Evolutionary conservation across 2,888 invertebrate species (phyloP).

Genomic region (Brassicogethes aeneus): DNA sequence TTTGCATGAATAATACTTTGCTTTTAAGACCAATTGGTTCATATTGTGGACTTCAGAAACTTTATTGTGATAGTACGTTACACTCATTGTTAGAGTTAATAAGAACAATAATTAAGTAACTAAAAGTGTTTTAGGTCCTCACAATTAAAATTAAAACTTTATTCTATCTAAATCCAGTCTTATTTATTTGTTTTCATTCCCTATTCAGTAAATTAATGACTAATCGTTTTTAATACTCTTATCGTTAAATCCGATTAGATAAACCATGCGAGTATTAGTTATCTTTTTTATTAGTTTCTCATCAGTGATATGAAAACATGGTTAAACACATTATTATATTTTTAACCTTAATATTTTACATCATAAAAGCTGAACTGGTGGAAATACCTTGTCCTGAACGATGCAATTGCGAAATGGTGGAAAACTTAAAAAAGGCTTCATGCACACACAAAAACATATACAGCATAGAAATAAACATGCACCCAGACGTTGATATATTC

Average conservation of each 20-base stretch:
- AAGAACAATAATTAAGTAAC: constrained; percentile 13
- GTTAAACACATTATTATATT: too few species aligned
- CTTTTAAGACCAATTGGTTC: constrained; percentile 9
- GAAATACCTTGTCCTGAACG: not conserved
- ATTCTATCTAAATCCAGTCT: constrained; percentile 7
- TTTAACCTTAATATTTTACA: too few species aligned
- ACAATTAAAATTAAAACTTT: constrained; percentile 9
- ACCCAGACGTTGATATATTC: not conserved
- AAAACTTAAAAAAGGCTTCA: not conserved
- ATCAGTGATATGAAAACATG: too few species aligned
- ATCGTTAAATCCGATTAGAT: too few species aligned
- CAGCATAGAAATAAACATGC: not conserved
- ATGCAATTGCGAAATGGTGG: not conserved
- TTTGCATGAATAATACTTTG: constrained; percentile 1
- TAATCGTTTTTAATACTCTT: too few species aligned
- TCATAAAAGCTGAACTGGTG: not conserved
- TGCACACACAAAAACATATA: not conserved
- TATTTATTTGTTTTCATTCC: too few species aligned
- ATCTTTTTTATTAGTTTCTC: too few species aligned
- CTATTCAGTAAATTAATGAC: too few species aligned
- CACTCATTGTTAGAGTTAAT: constrained; percentile 12
- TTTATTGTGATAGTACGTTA: constrained; percentile 15
- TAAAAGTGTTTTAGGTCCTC: constrained; percentile 14
- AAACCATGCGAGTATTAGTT: too few species aligned
- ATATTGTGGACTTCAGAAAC: constrained; percentile 17